These are phyloP conservation scores for Hirtodrosophila confusa DNA, from an alignment of 2,888 invertebrate species.

Conservation along the genomic window DNA sequence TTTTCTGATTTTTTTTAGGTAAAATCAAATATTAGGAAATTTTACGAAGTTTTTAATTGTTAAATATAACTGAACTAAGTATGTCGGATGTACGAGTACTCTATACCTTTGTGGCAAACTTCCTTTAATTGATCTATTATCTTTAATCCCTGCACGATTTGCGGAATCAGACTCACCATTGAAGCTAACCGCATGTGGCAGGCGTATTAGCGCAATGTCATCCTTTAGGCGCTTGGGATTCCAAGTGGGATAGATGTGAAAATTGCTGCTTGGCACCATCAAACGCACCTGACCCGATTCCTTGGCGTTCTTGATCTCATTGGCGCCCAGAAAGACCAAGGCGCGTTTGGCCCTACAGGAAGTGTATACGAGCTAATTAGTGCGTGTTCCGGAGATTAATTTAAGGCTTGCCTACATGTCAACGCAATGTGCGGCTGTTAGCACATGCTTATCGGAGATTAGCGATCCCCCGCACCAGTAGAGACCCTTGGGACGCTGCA, in stretches of 20 bases:
- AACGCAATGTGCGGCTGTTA: conserved; percentile 83
- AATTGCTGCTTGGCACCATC: conserved; percentile 77
- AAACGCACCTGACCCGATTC: conserved; percentile 84
- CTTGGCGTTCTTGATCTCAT: conserved; percentile 82
- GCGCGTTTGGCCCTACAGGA: conserved; percentile 78
- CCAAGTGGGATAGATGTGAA: conserved; percentile 82
- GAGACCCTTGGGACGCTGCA: conserved; percentile 81
- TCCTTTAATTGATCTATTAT: no score
- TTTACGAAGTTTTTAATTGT: no score
- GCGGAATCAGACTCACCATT: conserved; percentile 68
- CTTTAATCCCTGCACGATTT: no score
- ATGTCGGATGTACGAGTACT: no score
- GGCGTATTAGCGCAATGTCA: conserved; percentile 81
- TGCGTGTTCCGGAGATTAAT: background rate
- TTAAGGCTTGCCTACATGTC: conserved; percentile 72
- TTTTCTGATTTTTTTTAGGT: no score
- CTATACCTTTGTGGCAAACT: no score
- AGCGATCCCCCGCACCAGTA: conserved; percentile 83
- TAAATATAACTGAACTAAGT: no score
- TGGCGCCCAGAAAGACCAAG: conserved; percentile 82
- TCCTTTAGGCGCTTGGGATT: conserved; percentile 81
- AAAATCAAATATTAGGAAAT: no score
- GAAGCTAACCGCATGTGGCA: conserved; percentile 80
- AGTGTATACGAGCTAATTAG: background rate
- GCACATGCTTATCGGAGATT: conserved; percentile 80